Evolutionary conservation across 1,140 invertebrate genomes (phyloP), one percentile per base, ranked within the genome.

Genomic region (Rhynchophorus ferrugineus): DNA sequence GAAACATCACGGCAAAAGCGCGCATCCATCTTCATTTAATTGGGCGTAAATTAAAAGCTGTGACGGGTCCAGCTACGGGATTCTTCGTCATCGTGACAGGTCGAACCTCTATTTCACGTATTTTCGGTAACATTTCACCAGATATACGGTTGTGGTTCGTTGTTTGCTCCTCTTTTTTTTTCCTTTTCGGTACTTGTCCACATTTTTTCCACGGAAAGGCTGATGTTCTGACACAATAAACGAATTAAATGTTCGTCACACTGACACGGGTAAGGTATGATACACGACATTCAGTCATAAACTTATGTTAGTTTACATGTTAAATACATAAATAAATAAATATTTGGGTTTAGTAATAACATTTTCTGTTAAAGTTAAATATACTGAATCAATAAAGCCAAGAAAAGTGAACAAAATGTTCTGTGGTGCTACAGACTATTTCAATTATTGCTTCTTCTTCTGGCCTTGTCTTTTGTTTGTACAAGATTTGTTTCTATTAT

Each of bases 41-140:
- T 51, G 49, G 49, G 49, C 38, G 49, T 51, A 51, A 51, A 51
- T 51, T 51, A 51, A 51, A 51, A 44, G 34, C 42, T 24, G 41
- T 44, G 49, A 51, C 49, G 44, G 37, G 49, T 20, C 29, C 8
- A 51, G 41, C 44, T 44, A 29, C 19, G 43, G 36, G 49, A 51
- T 44, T 51, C 41, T 51, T 44, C 49, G 49, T 51, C 43, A 44
- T 44, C 42, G 18, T 51, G 49, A 51, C 49, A 44, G 43, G 41
- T 44, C 44, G 44, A 43, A 51, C 49, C 49, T 41, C 49, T 51
- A 51, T 18, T 18, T 37, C 43, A 51, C 33, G 49, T 46, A 46
- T 46, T 46, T 46, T 46, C 18, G 44, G 44, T 34, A 35, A 35
- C 33, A 18, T 34, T 13, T n/a, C 13, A 3, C 3, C n/a, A n/a